Conservation (phyloP, 2,797 vertebrate species). For the Lepilemur ruficaudatus region DNA sequence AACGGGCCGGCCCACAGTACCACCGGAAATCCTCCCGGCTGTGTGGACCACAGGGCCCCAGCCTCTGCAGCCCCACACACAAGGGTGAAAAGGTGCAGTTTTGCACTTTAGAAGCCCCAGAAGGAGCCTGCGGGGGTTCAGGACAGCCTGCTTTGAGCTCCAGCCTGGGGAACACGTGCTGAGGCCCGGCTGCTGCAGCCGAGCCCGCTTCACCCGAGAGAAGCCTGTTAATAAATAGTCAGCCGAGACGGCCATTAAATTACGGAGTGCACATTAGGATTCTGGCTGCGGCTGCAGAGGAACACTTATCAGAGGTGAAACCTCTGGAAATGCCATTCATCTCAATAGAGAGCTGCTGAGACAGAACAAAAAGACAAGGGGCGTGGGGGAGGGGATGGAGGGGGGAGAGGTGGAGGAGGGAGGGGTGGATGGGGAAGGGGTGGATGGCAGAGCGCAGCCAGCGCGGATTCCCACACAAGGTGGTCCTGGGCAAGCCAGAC, state of each 20-base stretch:
- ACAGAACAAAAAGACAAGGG: conserved; percentile 6
- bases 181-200: not conserved
- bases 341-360: conserved; percentile 66
- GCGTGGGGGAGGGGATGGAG: accelerated
- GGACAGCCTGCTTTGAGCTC: not conserved
- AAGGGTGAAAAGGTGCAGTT: not conserved
- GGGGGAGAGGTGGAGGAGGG: not conserved
- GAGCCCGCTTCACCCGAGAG: not conserved
- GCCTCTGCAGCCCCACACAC: not conserved
- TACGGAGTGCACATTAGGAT: conserved; percentile 51
- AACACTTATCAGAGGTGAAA: conserved; percentile 57
- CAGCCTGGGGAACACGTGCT: accelerated
- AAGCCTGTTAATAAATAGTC: not conserved
- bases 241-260: conserved; percentile 47
- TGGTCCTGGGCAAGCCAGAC: not conserved
- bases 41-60: not conserved
- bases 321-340: conserved; percentile 64
- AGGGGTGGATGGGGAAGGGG: not conserved
- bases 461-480: not conserved
- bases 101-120: not conserved
- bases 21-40: not conserved
- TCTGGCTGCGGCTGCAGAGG: conserved; percentile 5
- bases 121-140: not conserved
- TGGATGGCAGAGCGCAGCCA: not conserved
- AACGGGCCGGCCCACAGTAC: accelerated